Evolutionary conservation across 2,113 vertebrate genomes (phyloP).

Genomic region (Emydocephalus ijimae): DNA sequence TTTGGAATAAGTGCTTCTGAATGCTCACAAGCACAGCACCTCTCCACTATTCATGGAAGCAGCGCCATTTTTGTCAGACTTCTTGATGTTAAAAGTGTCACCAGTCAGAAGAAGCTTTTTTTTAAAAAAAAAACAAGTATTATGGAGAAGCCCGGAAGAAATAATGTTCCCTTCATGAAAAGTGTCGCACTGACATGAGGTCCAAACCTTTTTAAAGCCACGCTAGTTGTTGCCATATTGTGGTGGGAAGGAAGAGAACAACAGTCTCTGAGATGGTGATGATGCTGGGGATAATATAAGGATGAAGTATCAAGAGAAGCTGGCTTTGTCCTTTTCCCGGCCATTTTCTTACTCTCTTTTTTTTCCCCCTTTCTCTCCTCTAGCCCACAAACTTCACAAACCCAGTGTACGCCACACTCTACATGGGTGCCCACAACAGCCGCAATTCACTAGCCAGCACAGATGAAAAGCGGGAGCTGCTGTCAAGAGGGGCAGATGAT

Average conservation of each 20-base stretch:
- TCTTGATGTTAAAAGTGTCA: background rate
- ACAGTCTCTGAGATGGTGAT: background rate
- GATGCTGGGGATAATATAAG: no score
- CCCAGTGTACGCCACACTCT: constrained; percentile 94
- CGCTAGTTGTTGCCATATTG: background rate
- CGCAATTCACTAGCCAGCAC: constrained; percentile 95
- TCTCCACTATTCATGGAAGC: background rate
- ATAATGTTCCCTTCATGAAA: background rate
- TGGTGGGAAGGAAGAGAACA: background rate
- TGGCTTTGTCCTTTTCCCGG: background rate
- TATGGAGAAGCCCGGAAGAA: background rate
- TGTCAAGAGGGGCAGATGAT: constrained; percentile 83
- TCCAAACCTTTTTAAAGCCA: background rate
- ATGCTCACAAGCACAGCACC: background rate
- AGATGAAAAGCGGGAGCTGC: constrained; percentile 93
- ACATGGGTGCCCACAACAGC: constrained; percentile 95
- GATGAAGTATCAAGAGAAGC: background rate
- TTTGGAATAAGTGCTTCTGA: background rate
- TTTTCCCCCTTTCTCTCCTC: background rate
- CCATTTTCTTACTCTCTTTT: background rate
- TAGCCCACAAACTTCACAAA: constrained; percentile 99
- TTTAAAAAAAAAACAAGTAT: background rate
- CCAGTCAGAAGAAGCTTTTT: background rate
- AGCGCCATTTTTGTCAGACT: background rate
- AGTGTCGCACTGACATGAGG: background rate